phyloP scores from a whole-genome alignment of 2,113 vertebrate species.

The Chaetodon trifascialis region DNA sequence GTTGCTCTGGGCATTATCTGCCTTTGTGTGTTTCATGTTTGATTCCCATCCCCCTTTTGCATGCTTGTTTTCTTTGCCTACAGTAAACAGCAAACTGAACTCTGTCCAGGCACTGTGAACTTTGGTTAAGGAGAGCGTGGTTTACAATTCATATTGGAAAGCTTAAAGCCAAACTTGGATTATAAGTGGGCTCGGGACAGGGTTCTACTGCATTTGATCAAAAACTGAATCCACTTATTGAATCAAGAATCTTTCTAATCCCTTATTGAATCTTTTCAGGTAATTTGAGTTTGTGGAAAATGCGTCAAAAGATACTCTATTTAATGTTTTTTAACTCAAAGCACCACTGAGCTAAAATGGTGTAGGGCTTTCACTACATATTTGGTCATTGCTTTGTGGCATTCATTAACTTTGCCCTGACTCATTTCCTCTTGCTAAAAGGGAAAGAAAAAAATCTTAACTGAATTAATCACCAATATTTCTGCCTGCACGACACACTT shows the following conservation, averaged over 20 bases:
- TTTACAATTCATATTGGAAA: not conserved
- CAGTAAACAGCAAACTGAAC: not conserved
- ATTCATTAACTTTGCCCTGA: not conserved
- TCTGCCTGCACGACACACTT: not conserved
- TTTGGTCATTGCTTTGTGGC: not conserved
- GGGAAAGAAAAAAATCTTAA: not conserved
- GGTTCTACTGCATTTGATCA: not conserved
- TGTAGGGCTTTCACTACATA: not conserved
- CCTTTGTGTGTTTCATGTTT: constrained; percentile 40
- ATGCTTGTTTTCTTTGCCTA: constrained; percentile 33
- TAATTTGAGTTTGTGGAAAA: not conserved
- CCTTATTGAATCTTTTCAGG: not conserved
- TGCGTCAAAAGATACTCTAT: not conserved
- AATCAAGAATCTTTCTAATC: not conserved
- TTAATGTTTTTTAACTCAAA: not conserved
- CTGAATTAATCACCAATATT: no score
- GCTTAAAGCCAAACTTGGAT: not conserved
- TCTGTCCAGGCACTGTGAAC: constrained; percentile 1
- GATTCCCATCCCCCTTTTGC: constrained; percentile 9
- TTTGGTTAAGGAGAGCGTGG: not conserved
- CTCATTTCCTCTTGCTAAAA: not conserved
- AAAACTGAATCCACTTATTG: not conserved
- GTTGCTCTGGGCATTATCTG: constrained; percentile 31
- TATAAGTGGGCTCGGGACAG: not conserved
- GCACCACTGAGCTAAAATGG: not conserved